Conservation (phyloP, 2,113 vertebrate genomes). For the Grus americana region DNA sequence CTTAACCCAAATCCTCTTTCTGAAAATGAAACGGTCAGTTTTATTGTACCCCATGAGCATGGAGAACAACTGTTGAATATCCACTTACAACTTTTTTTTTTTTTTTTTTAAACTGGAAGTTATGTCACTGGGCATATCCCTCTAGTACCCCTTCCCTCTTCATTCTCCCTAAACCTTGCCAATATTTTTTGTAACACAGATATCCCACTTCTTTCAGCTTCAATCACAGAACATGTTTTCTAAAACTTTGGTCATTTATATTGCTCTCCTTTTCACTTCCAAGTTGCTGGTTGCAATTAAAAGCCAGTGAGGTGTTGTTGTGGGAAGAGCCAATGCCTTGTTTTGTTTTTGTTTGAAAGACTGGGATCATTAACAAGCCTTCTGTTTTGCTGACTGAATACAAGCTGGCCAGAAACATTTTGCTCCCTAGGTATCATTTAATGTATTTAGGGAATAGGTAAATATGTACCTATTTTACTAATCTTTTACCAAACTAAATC, state of each 20-base stretch:
- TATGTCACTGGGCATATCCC: accelerated
- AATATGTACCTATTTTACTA: neutral
- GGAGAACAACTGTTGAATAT: neutral
- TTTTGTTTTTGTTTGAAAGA: neutral
- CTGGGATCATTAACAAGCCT: neutral
- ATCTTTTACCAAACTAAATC: neutral
- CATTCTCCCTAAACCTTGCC: neutral
- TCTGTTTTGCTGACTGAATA: neutral
- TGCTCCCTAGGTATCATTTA: neutral
- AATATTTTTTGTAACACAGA: neutral
- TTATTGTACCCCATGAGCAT: neutral
- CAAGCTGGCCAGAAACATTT: neutral
- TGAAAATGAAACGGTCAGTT: neutral
- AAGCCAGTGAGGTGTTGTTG: neutral
- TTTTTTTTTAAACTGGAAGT: neutral
- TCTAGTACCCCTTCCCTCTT: neutral
- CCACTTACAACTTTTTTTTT: neutral
- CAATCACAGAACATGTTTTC: neutral
- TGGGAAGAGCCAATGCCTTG: neutral
- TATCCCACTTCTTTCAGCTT: neutral
- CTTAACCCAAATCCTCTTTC: neutral
- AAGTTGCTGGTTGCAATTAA: neutral
- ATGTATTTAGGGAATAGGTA: neutral
- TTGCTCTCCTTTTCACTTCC: neutral
- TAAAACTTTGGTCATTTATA: neutral